Evolutionary conservation across 2,888 invertebrate species (phyloP).

Genomic region (Lottia scabra): DNA sequence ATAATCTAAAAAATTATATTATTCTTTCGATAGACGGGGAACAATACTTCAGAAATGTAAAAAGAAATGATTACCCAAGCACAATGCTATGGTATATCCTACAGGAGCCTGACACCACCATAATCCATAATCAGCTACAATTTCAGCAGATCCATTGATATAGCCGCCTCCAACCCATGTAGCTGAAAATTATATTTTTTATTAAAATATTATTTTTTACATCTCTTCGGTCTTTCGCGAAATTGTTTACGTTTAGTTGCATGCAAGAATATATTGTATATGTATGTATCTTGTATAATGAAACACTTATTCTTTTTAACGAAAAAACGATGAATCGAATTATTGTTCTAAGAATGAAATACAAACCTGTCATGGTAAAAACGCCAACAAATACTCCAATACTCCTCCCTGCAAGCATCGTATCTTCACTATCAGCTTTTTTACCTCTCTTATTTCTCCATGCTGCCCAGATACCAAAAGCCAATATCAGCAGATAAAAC

Average conservation of each 20-base stretch:
- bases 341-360: constrained; percentile 71
- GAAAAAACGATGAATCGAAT: too few species aligned
- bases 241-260: too few species aligned
- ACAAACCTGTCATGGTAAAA: constrained; percentile 97
- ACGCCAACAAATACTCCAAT: constrained; percentile 96
- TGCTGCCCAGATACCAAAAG: neutral
- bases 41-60: too few species aligned
- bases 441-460: neutral
- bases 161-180: constrained; percentile 99
- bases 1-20: too few species aligned
- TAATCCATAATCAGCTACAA: constrained; percentile 81
- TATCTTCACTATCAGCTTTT: constrained; percentile 78
- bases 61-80: constrained; percentile 79
- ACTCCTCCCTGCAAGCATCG: constrained; percentile 97
- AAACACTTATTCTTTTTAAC: too few species aligned
- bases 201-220: too few species aligned
- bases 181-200: constrained; percentile 73
- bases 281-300: too few species aligned
- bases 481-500: neutral
- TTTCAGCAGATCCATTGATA: constrained; percentile 98
- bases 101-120: constrained; percentile 98
- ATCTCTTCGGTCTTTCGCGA: too few species aligned
- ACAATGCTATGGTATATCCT: constrained; percentile 93
- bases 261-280: too few species aligned
- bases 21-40: too few species aligned